These are phyloP conservation scores for Psephotus haematonotus DNA, from an alignment of 2,113 vertebrate species.

Conservation along the genomic window DNA sequence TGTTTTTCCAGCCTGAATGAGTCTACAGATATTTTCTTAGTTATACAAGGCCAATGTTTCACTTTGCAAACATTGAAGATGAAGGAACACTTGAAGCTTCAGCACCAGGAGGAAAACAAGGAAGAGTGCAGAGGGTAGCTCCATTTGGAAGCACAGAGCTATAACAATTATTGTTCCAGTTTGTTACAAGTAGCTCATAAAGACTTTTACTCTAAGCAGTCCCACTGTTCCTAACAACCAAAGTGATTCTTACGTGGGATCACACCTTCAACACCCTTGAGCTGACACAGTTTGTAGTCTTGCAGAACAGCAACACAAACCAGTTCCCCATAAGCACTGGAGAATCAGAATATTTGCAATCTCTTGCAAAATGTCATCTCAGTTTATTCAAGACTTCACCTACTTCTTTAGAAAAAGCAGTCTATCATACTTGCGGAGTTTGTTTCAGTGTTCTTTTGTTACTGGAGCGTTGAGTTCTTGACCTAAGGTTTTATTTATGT, in stretches of 20 bases:
- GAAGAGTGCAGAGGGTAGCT: slow-evolving; percentile 67
- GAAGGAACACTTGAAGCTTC: slow-evolving; percentile 73
- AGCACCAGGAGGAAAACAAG: slow-evolving; percentile 77
- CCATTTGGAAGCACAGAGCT: slow-evolving; percentile 57
- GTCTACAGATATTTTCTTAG: slow-evolving; percentile 52
- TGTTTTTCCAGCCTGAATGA: slow-evolving; percentile 62
- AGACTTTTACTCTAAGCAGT: slow-evolving; percentile 48
- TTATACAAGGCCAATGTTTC: slow-evolving; percentile 64
- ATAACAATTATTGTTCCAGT: slow-evolving; percentile 61
- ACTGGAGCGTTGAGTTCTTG: slow-evolving; percentile 34
- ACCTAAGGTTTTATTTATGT: slow-evolving; percentile 20
- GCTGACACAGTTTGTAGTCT: not conserved
- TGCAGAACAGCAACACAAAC: slow-evolving; percentile 46
- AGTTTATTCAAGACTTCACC: not conserved
- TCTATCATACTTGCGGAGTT: not conserved
- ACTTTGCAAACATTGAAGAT: slow-evolving; percentile 65
- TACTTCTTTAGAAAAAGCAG: slow-evolving; percentile 16
- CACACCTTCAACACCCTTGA: slow-evolving; percentile 19
- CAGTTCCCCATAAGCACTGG: not conserved
- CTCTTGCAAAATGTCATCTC: slow-evolving; percentile 2
- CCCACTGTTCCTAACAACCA: slow-evolving; percentile 47
- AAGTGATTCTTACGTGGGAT: slow-evolving; percentile 51
- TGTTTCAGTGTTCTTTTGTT: not conserved
- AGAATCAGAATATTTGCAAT: not conserved
- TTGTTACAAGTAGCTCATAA: slow-evolving; percentile 63